Base-by-base conservation (phyloP, 2,888 invertebrate genomes). In the Stenoptilia bipunctidactyla region DNA sequence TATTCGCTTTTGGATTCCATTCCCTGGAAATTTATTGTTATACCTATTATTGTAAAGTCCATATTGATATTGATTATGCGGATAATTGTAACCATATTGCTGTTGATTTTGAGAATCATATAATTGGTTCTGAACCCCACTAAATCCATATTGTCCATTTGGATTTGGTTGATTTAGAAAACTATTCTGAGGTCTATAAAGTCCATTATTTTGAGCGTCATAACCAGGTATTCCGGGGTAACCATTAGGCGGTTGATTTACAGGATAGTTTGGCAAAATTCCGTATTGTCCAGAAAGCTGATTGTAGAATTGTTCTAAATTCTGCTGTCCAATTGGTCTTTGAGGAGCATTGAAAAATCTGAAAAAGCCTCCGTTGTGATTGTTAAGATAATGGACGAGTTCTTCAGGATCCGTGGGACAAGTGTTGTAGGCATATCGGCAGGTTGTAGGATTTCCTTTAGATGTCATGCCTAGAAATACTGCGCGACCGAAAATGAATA, bases 351-450 rank as follows among this genome's bases (percentile, higher is more conserved):
- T 89, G 58, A 93, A 93, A 61, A 91, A 92, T 45, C 91, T 85
- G 61, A 93, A 94, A 69, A 94, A 92, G 1, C 94, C 94, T 33
- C 94, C 94, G 41, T 93, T 92, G 59, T 94, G 89, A 66, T 93
- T 94, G 73, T 94, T 94, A 38, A 94, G 76, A 62, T 94, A 94
- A 61, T 90, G 82, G 27, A 93, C 86, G 8, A 94, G 85, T 50
- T 88, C 86, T 48, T 90, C 89, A 20, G 91, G 86, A 60, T 91
- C 89, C 37, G 85, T 86, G 0, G 94, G 94, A 56, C 94, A 94
- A 39, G 84, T 84, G 0, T 90, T 88, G 58, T 92, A 94, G 8
- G 90, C 90, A 43, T 82, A 76, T 34, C 86, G 76, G 52, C 92
- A 92, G 13, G 80, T 68, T 0, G 75, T 67, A 0, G 88, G 65